phyloP scores from a whole-genome alignment of 2,888 invertebrate species.

The Spisula subtruncata region DNA sequence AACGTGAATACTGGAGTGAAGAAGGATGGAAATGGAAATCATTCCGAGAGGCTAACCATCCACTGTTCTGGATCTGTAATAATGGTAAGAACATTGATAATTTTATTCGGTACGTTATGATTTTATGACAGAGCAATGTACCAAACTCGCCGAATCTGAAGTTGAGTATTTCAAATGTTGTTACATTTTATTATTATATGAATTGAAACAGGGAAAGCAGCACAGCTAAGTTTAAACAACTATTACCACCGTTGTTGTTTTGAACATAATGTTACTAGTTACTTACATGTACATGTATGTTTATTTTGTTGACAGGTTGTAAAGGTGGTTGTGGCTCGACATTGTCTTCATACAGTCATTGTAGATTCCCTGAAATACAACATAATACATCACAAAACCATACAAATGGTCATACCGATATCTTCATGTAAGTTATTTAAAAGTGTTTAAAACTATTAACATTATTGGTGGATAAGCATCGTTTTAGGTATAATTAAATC shows the following conservation, averaged over 20 bases:
- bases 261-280: too few relatives aligned
- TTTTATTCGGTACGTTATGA: too few relatives aligned
- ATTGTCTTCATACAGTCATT: constrained; percentile 83
- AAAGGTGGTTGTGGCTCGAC: constrained; percentile 84
- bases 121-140: too few relatives aligned
- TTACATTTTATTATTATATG: too few relatives aligned
- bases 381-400: neutral
- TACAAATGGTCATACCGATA: neutral
- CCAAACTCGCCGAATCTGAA: too few relatives aligned
- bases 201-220: too few relatives aligned
- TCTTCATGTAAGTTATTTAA: neutral
- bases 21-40: constrained; percentile 86
- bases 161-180: too few relatives aligned
- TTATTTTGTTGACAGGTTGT: constrained; percentile 77
- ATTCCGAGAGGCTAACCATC: constrained; percentile 83
- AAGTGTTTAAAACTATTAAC: too few relatives aligned
- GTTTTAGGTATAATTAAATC: too few relatives aligned
- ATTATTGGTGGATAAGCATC: too few relatives aligned
- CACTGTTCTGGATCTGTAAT: constrained; percentile 86
- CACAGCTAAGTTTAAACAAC: too few relatives aligned
- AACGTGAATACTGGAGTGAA: constrained; percentile 82
- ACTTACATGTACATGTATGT: neutral
- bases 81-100: constrained; percentile 80
- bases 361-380: constrained; percentile 68
- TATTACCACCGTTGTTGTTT: too few relatives aligned